phyloP scores from a whole-genome alignment of 2,797 vertebrate genomes.

The Cryptoprocta ferox region DNA sequence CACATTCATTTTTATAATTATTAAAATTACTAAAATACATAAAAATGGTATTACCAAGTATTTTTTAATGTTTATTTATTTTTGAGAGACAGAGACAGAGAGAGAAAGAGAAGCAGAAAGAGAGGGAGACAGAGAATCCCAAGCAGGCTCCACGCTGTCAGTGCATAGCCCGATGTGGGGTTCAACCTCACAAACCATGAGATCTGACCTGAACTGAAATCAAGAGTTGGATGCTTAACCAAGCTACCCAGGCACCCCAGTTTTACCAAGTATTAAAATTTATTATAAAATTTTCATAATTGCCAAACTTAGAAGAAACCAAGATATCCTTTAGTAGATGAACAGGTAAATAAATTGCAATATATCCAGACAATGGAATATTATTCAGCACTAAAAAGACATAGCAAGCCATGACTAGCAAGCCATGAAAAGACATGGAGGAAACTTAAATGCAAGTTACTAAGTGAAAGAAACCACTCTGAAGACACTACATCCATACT shows the following conservation, averaged over 20 bases:
- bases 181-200: too few relatives aligned
- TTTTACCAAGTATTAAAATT: not conserved
- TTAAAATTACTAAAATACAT: not conserved
- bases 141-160: too few relatives aligned
- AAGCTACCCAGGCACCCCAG: too few relatives aligned
- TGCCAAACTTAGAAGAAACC: not conserved
- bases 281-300: not conserved
- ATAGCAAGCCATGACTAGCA: not conserved
- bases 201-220: too few relatives aligned
- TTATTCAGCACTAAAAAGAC: not conserved
- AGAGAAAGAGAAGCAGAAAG: too few relatives aligned
- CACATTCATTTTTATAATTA: not conserved
- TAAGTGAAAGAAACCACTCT: not conserved
- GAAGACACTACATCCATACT: not conserved
- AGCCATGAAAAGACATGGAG: not conserved
- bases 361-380: not conserved
- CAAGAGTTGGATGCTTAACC: too few relatives aligned
- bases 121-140: too few relatives aligned
- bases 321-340: not conserved
- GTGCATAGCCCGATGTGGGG: too few relatives aligned
- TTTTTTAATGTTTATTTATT: not conserved
- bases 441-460: not conserved
- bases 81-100: too few relatives aligned
- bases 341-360: not conserved
- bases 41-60: not conserved